Conservation (phyloP, 1,140 invertebrate genomes). For the Procambarus virginalis region DNA sequence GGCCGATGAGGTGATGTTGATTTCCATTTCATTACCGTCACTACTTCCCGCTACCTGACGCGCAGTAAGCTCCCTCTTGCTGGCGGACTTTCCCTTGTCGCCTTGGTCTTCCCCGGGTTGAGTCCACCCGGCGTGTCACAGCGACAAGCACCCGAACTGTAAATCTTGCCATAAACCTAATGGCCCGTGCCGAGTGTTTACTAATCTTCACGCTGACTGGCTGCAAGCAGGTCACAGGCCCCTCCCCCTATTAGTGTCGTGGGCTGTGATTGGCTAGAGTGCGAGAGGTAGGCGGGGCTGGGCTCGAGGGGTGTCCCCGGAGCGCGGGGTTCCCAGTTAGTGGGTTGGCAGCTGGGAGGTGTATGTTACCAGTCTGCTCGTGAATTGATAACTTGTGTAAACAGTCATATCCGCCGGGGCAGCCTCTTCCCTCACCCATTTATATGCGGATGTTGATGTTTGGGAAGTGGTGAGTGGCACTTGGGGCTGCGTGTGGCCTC, state of each 20-base stretch:
- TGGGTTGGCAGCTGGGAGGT: not conserved
- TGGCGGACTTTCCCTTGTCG: not conserved
- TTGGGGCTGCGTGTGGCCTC: constrained; percentile 1
- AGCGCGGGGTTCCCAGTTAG: constrained; percentile 20
- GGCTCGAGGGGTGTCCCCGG: constrained; percentile 1
- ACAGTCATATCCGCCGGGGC: constrained; percentile 38
- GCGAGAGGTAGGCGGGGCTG: not conserved
- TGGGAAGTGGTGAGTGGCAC: constrained; percentile 37
- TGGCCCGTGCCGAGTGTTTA: constrained; percentile 70
- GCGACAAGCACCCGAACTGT: constrained; percentile 68
- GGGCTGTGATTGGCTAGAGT: constrained; percentile 17
- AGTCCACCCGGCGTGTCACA: constrained; percentile 45
- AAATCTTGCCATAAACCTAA: constrained; percentile 71
- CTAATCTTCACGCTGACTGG: constrained; percentile 69
- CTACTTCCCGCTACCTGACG: constrained; percentile 53
- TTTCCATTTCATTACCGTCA: constrained; percentile 69
- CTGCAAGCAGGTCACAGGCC: constrained; percentile 16
- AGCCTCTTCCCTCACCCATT: constrained; percentile 1
- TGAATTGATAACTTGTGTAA: constrained; percentile 61
- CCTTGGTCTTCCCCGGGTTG: not conserved
- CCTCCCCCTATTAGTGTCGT: constrained; percentile 50
- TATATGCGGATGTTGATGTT: constrained; percentile 51
- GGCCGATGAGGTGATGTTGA: constrained; percentile 61
- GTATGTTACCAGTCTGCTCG: constrained; percentile 42
- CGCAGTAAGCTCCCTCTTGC: constrained; percentile 22